Conservation (phyloP, 2,888 invertebrate genomes). For the Tipula helvola region DNA sequence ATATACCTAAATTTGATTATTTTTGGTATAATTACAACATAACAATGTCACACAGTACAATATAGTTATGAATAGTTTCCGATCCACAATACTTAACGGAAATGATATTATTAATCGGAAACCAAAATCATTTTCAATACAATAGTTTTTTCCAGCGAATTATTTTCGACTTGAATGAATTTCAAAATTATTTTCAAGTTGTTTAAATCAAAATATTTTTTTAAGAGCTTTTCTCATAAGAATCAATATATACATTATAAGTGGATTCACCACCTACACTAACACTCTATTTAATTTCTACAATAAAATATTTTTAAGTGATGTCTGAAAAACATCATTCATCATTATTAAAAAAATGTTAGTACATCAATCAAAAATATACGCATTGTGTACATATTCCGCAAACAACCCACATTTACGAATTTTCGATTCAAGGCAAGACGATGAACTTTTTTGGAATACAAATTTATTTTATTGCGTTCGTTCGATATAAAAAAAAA, state of each 20-base stretch:
- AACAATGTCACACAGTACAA: not conserved
- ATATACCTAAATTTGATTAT: not conserved
- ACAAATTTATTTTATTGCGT: not conserved
- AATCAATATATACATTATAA: no score
- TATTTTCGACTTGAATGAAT: not conserved
- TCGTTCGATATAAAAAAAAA: not conserved
- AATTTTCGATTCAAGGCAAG: not conserved
- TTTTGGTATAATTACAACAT: no score
- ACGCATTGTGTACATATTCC: not conserved
- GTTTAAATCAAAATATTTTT: not conserved
- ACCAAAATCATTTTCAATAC: not conserved
- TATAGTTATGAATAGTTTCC: not conserved
- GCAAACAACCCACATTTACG: not conserved
- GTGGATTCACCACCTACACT: not conserved
- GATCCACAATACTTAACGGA: not conserved
- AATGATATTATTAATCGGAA: not conserved
- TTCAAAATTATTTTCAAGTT: not conserved
- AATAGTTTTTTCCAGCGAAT: not conserved
- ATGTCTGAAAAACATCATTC: not conserved
- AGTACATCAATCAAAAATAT: not conserved
- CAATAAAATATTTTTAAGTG: not conserved
- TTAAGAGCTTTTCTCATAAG: no score
- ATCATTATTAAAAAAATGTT: not conserved
- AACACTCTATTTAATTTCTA: not conserved
- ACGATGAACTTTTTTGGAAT: not conserved